Evolutionary conservation across 2,113 vertebrate genomes (phyloP).

Genomic region (Lasiurus cinereus): DNA sequence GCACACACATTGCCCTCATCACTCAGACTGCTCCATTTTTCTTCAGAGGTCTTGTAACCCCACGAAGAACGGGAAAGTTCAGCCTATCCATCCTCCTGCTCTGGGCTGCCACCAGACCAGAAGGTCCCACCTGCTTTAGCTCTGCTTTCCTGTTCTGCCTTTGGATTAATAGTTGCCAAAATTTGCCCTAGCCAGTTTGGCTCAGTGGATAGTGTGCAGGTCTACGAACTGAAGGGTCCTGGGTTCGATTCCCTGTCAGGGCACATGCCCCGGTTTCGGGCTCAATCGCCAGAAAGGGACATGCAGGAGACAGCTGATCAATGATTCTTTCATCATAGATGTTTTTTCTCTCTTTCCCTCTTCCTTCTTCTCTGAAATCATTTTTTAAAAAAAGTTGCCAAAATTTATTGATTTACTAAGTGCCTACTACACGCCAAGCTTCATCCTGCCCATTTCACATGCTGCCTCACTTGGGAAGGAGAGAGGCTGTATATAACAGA

Average conservation of each 20-base stretch:
- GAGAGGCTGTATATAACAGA: not conserved
- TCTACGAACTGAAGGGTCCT: no score
- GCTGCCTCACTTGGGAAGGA: not conserved
- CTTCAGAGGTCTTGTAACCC: not conserved
- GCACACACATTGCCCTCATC: no score
- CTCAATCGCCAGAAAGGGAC: no score
- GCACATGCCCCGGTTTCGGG: no score
- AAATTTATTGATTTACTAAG: not conserved
- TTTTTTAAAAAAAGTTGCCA: not conserved
- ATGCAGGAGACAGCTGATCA: no score
- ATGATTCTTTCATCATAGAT: no score
- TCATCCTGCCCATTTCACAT: not conserved
- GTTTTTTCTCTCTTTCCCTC: no score
- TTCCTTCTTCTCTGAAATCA: no score
- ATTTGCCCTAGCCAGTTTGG: not conserved
- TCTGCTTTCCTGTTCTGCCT: not conserved
- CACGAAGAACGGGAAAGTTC: not conserved
- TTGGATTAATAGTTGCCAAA: not conserved
- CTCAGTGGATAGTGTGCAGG: no score
- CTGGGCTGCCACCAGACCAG: not conserved
- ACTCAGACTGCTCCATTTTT: not conserved
- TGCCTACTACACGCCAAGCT: not conserved
- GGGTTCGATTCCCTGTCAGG: no score
- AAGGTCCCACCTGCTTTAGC: not conserved
- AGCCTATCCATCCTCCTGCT: not conserved